Conservation (phyloP, 2,797 vertebrate species). For the Tapirus indicus region DNA sequence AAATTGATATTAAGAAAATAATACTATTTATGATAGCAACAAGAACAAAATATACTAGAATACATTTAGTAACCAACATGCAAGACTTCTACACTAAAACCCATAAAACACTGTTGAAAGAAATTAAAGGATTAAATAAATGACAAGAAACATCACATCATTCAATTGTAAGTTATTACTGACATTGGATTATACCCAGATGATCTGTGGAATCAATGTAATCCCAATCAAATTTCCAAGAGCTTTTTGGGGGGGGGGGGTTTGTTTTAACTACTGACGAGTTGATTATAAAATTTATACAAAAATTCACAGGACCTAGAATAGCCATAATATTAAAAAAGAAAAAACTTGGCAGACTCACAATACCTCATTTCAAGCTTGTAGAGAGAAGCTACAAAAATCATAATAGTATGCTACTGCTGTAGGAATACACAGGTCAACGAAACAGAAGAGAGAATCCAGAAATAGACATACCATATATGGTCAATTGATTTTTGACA, state of each 20-base stretch:
- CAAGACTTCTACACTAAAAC: background rate
- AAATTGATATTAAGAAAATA: background rate
- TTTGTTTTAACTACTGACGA: background rate
- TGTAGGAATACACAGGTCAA: accelerated
- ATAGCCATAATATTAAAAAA: background rate
- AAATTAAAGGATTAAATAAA: background rate
- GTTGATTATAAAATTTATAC: background rate
- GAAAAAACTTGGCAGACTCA: background rate
- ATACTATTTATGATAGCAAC: background rate
- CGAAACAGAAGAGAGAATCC: background rate
- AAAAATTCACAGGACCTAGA: background rate
- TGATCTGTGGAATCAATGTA: no score
- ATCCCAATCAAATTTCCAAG: background rate
- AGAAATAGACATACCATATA: background rate
- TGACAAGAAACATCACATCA: background rate
- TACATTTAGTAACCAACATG: background rate
- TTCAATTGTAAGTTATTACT: background rate
- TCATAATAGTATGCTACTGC: accelerated
- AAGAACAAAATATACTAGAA: background rate
- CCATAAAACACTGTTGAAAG: background rate
- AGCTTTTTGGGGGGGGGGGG: background rate
- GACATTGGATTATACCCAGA: background rate
- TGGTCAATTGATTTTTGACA: background rate
- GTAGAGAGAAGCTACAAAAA: background rate
- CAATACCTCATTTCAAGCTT: background rate